These are phyloP conservation scores for Datnioides undecimradiatus DNA, from an alignment of 2,113 vertebrate species.

Conservation along the genomic window DNA sequence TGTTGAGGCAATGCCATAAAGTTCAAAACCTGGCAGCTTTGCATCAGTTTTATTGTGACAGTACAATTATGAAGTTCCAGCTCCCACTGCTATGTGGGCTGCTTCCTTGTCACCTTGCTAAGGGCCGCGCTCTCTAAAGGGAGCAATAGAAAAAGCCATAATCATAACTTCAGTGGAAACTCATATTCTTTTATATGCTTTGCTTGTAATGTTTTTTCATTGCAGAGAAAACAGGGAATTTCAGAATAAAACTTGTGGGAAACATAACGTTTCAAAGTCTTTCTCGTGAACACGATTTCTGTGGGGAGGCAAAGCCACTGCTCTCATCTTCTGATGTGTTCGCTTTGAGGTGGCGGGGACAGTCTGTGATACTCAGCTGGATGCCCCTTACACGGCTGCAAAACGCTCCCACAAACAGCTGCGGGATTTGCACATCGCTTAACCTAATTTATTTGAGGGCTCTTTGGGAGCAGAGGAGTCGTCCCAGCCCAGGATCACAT, in stretches of 20 bases:
- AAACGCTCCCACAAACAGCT: slow-evolving; percentile 66
- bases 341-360: slow-evolving; percentile 73
- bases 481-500: slow-evolving; percentile 37
- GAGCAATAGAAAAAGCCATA: slow-evolving; percentile 74
- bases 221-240: slow-evolving; percentile 67
- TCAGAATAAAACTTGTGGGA: slow-evolving; percentile 63
- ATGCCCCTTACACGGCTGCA: slow-evolving; percentile 39
- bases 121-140: slow-evolving; percentile 67
- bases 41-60: slow-evolving; percentile 81
- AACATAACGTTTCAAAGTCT: slow-evolving; percentile 58
- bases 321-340: slow-evolving; percentile 46
- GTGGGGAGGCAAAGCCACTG: slow-evolving; percentile 21
- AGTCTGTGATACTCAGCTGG: slow-evolving; percentile 67
- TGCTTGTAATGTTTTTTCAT: slow-evolving; percentile 74
- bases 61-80: slow-evolving; percentile 76
- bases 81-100: slow-evolving; percentile 62
- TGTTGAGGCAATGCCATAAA: slow-evolving; percentile 62
- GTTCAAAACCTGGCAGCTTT: slow-evolving; percentile 67
- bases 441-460: slow-evolving; percentile 66
- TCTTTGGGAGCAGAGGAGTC: slow-evolving; percentile 50
- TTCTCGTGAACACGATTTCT: slow-evolving; percentile 32
- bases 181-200: slow-evolving; percentile 76
- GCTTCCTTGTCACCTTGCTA: slow-evolving; percentile 74
- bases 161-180: slow-evolving; percentile 78
- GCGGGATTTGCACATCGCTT: slow-evolving; percentile 68